phyloP scores from a whole-genome alignment of 1,140 invertebrate genomes.

The Notospermus geniculatus region DNA sequence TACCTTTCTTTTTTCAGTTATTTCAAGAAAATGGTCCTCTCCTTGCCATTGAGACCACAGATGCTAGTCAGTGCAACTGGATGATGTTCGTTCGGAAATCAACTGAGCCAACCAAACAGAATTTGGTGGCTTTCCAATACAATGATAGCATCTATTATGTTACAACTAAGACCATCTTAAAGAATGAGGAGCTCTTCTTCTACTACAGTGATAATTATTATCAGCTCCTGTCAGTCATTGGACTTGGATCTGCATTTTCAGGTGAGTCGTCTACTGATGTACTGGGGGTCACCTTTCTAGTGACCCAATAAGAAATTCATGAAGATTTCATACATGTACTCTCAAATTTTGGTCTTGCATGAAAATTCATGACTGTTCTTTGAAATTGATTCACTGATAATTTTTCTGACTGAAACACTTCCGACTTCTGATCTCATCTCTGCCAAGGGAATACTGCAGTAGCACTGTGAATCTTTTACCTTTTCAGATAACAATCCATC shows the following conservation, averaged over 20 bases:
- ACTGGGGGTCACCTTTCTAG: no score
- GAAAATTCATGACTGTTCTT: no score
- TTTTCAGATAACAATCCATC: no score
- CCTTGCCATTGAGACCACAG: constrained; percentile 36
- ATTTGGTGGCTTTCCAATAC: constrained; percentile 69
- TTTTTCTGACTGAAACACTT: no score
- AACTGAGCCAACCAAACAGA: constrained; percentile 65
- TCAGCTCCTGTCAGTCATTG: not conserved
- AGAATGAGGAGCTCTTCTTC: not conserved
- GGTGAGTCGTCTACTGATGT: no score
- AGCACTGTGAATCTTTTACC: no score
- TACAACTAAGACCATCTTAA: constrained; percentile 53
- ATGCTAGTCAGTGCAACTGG: constrained; percentile 67
- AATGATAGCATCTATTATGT: constrained; percentile 69
- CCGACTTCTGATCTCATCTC: no score
- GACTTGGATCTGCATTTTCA: not conserved
- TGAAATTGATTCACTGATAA: no score
- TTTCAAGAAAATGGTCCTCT: constrained; percentile 34
- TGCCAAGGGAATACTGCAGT: no score
- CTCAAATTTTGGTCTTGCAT: no score
- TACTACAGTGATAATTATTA: not conserved
- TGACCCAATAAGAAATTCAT: no score
- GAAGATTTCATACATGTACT: no score
- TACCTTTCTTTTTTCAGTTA: constrained; percentile 21
- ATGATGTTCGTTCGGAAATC: constrained; percentile 78